Base-by-base conservation (phyloP, 2,888 invertebrate species). In the Drosophila monieri region DNA sequence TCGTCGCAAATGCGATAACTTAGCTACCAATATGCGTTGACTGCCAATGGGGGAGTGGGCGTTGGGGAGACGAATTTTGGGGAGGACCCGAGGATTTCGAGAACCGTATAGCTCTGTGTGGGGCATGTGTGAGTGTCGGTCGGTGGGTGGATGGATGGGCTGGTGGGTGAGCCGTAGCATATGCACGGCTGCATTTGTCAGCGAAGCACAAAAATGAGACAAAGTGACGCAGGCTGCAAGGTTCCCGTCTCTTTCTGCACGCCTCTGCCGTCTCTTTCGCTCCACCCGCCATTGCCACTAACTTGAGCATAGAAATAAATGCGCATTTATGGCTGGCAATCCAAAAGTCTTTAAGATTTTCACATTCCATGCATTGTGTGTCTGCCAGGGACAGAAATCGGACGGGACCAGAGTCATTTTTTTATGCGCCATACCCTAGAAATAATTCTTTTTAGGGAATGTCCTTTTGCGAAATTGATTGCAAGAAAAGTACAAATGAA, bases 151-250 rank as follows among this genome's bases (percentile, higher is more conserved):
- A 73, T 68, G 69, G 79, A 85, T 76, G 88, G 83, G 83, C 80
- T 88, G 80, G 58, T 47, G 71, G 66, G 56, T 51, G 72, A 44
- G 43, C 43, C 39, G 59, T 62, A 51, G 77, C 84, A 85, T 85
- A 85, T 85, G 84, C 84, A 88, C 84, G 84, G 88, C 88, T 85
- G 84, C 88, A 85, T 88, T 88, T 85, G 84, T 85, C 84, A 85
- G 84, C 88, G 88, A 75, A 88, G 84, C 84, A 85, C 84, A 85
- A 85, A 84, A 85, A 88, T 88, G 84, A 85, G 84, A 85, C 84
- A 85, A 85, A 85, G 85, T 85, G 85, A 83, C 73, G 85, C 77
- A 71, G 72, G 64, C 80, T 68, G 72, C 74, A 68, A 54, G 51
- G 68, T 25, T 43, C 27, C 49, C 55, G 30, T 55, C 32, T 35